These are phyloP conservation scores for Aeoliscus strigatus DNA, from an alignment of 2,797 vertebrate species.

Conservation along the genomic window DNA sequence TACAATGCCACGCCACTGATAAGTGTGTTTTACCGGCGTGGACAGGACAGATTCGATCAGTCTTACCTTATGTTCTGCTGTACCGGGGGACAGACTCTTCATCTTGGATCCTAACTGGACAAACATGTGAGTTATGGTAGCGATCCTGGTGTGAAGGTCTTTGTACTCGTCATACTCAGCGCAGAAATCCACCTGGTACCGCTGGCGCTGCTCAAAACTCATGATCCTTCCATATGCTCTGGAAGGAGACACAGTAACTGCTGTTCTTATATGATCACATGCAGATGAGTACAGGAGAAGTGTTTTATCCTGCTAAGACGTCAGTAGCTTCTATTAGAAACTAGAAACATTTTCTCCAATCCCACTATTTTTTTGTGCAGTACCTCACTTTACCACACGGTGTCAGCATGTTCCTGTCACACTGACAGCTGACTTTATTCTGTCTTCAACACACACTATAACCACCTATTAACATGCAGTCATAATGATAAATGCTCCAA, in stretches of 20 bases:
- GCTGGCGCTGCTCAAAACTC: constrained; percentile 72
- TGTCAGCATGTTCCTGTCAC: constrained; percentile 34
- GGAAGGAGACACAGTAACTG: constrained; percentile 9
- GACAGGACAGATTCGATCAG: no score
- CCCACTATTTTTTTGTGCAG: background rate
- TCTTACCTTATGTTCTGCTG: constrained; percentile 79
- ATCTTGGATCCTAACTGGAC: constrained; percentile 81
- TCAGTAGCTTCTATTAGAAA: no score
- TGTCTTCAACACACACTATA: background rate
- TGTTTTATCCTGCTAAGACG: no score
- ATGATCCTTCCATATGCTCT: constrained; percentile 74
- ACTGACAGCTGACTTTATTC: background rate
- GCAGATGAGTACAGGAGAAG: no score
- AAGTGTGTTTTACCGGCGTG: background rate
- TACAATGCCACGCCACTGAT: background rate
- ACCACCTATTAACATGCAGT: background rate
- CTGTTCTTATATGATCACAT: no score
- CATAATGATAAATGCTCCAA: background rate
- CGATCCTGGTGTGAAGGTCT: constrained; percentile 75
- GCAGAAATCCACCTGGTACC: constrained; percentile 81
- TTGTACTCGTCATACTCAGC: constrained; percentile 80
- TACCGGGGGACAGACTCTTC: constrained; percentile 76
- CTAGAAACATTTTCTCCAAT: background rate
- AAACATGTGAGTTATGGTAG: constrained; percentile 78
- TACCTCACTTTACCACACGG: constrained; percentile 42